Evolutionary conservation across 2,888 invertebrate species (phyloP), one percentile per base, ranked within the genome.

Genomic region (Conops quadrifasciatus): DNA sequence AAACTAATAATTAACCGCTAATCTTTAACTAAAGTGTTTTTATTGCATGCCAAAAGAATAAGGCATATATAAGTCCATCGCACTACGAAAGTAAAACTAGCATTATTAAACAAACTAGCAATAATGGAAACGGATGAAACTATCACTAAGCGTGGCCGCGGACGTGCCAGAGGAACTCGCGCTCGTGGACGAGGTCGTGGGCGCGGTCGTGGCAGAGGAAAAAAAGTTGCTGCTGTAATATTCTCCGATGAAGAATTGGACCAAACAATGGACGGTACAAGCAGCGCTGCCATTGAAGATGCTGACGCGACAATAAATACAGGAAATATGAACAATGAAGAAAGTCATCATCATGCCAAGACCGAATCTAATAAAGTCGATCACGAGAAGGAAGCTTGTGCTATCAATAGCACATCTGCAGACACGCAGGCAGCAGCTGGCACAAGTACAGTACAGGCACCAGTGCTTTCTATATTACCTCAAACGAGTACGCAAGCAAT

Each of bases 171-270:
- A 2, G 85, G 84, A 24, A 77, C 91, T 80, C 90, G 91, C 80
- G 85, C 89, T 53, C 89, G 93, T 69, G 93, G 93, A 24, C 87
- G 94, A 78, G 91, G 93, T 63, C 89, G 93, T 45, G 93, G 94
- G n/a, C 88, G 93, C 47, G 93, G 93, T 28, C 90, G 94, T 45
- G 93, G 93, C 67, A 88, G 94, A 74, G 92, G 93, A 21, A 94
- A 93, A 83, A 91, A 91, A 66, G 88, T 90, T 0, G 81, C 82
- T 62, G 92, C 92, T 87, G 90, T 92, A 28, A 88, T 89, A 87
- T 91, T 87, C 77, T 91, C 88, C 83, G 91, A 88, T 75, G 89
- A 89, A 70, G 89, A 89, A 79, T 82, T 87, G 5, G 88, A 89
- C 80, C 78, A 78, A 51, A 74, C 79, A 2, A 79, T 81, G 69